These are phyloP conservation scores for Pimpla rufipes DNA, from an alignment of 2,888 invertebrate species.

Conservation along the genomic window DNA sequence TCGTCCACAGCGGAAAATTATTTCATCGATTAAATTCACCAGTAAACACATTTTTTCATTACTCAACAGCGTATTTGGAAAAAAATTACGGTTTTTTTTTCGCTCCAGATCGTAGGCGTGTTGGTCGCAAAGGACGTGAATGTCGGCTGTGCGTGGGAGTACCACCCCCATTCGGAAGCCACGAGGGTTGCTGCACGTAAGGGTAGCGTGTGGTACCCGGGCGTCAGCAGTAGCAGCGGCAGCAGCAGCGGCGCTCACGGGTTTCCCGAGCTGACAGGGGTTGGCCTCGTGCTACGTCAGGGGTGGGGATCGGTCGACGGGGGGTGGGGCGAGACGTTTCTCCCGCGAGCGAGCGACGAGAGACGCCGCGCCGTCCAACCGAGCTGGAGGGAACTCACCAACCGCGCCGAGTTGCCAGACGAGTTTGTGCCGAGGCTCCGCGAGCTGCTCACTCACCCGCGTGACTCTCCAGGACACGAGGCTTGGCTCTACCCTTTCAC, in stretches of 20 bases:
- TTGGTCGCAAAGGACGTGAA: constrained; percentile 78
- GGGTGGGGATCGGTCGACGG: constrained; percentile 75
- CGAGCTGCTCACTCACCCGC: constrained; percentile 72
- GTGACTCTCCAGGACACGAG: constrained; percentile 48
- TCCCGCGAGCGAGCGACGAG: constrained; percentile 67
- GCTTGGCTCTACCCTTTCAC: constrained; percentile 26
- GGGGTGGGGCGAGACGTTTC: constrained; percentile 74
- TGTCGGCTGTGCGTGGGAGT: constrained; percentile 83
- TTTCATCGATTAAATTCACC: background rate
- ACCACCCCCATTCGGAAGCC: constrained; percentile 77
- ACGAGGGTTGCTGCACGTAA: constrained; percentile 74
- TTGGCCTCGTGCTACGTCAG: constrained; percentile 78
- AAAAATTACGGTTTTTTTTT: constrained; percentile 38
- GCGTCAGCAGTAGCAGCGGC: constrained; percentile 5
- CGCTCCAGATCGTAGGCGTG: constrained; percentile 62
- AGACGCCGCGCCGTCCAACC: constrained; percentile 71
- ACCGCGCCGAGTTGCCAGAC: constrained; percentile 81
- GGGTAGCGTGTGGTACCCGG: constrained; percentile 15
- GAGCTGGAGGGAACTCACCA: constrained; percentile 70
- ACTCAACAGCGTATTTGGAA: constrained; percentile 27
- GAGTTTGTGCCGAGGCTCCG: constrained; percentile 83
- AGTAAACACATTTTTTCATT: background rate
- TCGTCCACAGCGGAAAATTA: background rate
- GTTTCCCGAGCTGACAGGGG: constrained; percentile 79
- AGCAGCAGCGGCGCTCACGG: constrained; percentile 71